Evolutionary conservation across 2,888 invertebrate genomes (phyloP).

Genomic region (Teleiodes luculella): DNA sequence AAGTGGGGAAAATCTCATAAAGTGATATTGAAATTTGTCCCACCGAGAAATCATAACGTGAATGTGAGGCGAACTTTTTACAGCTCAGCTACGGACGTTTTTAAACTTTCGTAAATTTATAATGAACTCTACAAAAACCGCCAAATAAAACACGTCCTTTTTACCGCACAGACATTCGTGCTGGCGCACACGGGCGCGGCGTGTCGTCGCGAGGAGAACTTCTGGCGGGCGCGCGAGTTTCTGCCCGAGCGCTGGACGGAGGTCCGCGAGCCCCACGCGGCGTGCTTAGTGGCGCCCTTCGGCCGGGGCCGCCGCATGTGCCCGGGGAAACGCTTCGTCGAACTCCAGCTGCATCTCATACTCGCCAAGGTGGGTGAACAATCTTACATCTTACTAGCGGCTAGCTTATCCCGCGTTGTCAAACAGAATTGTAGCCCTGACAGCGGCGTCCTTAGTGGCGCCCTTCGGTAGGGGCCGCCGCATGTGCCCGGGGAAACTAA

Average conservation of each 20-base stretch:
- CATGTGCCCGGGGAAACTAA: conserved; percentile 90
- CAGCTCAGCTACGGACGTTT: too few relatives aligned
- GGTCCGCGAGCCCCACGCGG: conserved; percentile 72
- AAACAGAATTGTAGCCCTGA: too few relatives aligned
- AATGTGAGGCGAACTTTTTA: too few relatives aligned
- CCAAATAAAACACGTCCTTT: too few relatives aligned
- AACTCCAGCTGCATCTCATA: conserved; percentile 85
- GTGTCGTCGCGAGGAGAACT: conserved; percentile 86
- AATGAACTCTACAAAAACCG: too few relatives aligned
- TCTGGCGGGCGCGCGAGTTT: conserved; percentile 83
- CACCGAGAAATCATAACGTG: too few relatives aligned
- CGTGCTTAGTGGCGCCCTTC: conserved; percentile 86
- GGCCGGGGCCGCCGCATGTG: conserved; percentile 89
- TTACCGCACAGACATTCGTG: conserved; percentile 85
- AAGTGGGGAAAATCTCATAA: too few relatives aligned
- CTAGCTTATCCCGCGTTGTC: too few relatives aligned
- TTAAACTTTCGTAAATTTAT: too few relatives aligned
- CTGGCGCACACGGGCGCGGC: conserved; percentile 91
- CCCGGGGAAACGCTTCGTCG: conserved; percentile 91
- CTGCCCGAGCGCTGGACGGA: conserved; percentile 88
- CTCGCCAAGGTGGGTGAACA: conserved; percentile 81
- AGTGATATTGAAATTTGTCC: too few relatives aligned
- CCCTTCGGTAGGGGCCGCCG: conserved; percentile 90
- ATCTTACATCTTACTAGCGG: background rate
- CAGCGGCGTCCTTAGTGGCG: conserved; percentile 82